A percentile compares a stretch with the other conserved stretches of the same genome.
Conservation (phyloP, 2,113 vertebrate species). For the Lasiurus cinereus region DNA sequence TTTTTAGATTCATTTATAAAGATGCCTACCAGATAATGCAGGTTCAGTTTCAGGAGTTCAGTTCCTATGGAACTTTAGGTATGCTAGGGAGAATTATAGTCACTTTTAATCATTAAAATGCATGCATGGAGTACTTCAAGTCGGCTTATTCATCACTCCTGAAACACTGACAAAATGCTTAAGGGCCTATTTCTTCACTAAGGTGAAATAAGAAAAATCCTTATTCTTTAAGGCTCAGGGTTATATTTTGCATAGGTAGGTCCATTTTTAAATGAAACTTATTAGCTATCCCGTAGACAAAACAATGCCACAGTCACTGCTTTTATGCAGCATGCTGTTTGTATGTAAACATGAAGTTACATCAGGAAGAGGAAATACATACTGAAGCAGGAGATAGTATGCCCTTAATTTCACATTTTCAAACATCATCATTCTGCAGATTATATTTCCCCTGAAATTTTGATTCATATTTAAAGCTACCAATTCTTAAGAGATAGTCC, state of each 20-base stretch:
- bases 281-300: background rate
- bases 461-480: background rate
- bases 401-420: background rate
- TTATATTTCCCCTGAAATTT: background rate
- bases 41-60: slow-evolving; percentile 80
- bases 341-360: background rate
- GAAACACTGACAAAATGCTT: slow-evolving; percentile 73
- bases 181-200: slow-evolving; percentile 55
- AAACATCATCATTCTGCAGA: background rate
- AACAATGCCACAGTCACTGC: background rate
- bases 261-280: background rate
- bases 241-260: background rate
- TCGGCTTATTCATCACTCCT: slow-evolving; percentile 76
- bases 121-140: slow-evolving; percentile 77
- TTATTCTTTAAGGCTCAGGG: slow-evolving; percentile 2
- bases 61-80: slow-evolving; percentile 72
- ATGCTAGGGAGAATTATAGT: slow-evolving; percentile 77
- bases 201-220: slow-evolving; percentile 18
- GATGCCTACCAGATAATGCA: slow-evolving; percentile 77
- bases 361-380: background rate
- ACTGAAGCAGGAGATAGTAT: background rate
- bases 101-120: slow-evolving; percentile 80
- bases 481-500: background rate
- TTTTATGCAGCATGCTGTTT: background rate
- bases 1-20: slow-evolving; percentile 84